Evolutionary conservation across 2,888 invertebrate genomes (phyloP), one percentile per base, ranked within the genome.

Genomic region (Entomobrya proxima): DNA sequence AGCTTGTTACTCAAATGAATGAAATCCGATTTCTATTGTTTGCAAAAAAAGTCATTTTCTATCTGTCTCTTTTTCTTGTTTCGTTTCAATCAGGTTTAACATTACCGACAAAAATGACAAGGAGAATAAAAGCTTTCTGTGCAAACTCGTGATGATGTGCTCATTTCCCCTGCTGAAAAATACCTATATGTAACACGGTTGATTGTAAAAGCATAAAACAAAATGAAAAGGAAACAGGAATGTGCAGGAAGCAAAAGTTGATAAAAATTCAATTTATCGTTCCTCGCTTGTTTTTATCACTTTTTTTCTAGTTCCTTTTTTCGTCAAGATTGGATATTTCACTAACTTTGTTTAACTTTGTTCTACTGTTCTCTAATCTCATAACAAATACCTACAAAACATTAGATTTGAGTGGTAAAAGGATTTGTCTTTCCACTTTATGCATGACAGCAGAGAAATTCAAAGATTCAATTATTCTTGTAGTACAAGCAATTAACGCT

Each of bases 21-120:
- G 30, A 78, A 85, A 84, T 84, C 84, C 55, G 84, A 84, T 79
- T 85, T 79, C 21, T 35, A 79, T 85, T 85, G 85, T 85, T 85
- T 85, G 74, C 64, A 75, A 75, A 79, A 75, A 84, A 84, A 84
- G 72, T 69, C 69, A 72, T 74, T 84, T 78, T 78, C 76, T 61
- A 50, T 77, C 52, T 75, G 61, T 83, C 67, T 24, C 82, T 40
- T 50, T 50, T 50, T 74, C 50, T 37, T 32, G 64, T 37, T 84
- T 37, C 72, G 18, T 72, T 84, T 77, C 72, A 67, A 77, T 82
- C 75, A 67, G 67, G 35, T 75, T 75, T 35, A 47, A 18, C 30
- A 50, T 47, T 72, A n/a, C 44, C 9, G 32, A 50, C 30, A 18
- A 72, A 18, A 47, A 72, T 72, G 47, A 72, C 47, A 30, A 21